Percentiles rank a stretch among this genome's conserved stretches.
phyloP scores from a whole-genome alignment of 1,140 invertebrate genomes.

The Gryllus bimaculatus region DNA sequence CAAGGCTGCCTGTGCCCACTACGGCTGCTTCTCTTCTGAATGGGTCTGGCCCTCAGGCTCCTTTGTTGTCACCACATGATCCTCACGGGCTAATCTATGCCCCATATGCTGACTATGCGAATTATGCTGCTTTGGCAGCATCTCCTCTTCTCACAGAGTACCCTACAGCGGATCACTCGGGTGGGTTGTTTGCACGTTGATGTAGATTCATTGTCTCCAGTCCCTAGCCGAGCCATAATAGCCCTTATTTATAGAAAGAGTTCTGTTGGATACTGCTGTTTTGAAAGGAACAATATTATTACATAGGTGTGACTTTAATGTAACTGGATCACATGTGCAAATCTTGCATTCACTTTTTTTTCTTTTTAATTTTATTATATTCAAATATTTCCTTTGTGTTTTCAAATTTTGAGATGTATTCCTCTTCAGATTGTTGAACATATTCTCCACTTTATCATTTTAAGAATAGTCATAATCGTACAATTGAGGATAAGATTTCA shows the following conservation, averaged over 20 bases:
- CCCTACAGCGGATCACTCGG: conserved; percentile 76
- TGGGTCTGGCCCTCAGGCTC: conserved; percentile 55
- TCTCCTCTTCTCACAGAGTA: conserved; percentile 78
- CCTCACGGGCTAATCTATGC: conserved; percentile 61
- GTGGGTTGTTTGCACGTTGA: conserved; percentile 86
- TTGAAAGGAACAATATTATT: neutral
- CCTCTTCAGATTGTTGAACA: too few relatives aligned
- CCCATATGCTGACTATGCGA: conserved; percentile 77
- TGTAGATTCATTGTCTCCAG: conserved; percentile 22
- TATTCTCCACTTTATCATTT: too few relatives aligned
- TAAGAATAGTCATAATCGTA: too few relatives aligned
- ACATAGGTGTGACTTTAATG: too few relatives aligned
- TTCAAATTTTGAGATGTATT: too few relatives aligned
- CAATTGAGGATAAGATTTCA: too few relatives aligned
- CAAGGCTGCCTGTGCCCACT: conserved; percentile 71
- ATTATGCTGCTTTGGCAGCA: conserved; percentile 73
- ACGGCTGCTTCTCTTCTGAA: conserved; percentile 61
- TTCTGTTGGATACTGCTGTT: neutral
- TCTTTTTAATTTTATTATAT: too few relatives aligned
- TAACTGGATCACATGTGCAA: too few relatives aligned
- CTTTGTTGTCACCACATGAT: conserved; percentile 47
- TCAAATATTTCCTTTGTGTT: too few relatives aligned
- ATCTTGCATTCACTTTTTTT: too few relatives aligned
- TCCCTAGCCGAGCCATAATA: neutral
- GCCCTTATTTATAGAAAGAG: neutral